A percentile compares a stretch with the other conserved stretches of the same genome.
phyloP scores from a whole-genome alignment of 2,888 invertebrate species.

The Andricus curvator region DNA sequence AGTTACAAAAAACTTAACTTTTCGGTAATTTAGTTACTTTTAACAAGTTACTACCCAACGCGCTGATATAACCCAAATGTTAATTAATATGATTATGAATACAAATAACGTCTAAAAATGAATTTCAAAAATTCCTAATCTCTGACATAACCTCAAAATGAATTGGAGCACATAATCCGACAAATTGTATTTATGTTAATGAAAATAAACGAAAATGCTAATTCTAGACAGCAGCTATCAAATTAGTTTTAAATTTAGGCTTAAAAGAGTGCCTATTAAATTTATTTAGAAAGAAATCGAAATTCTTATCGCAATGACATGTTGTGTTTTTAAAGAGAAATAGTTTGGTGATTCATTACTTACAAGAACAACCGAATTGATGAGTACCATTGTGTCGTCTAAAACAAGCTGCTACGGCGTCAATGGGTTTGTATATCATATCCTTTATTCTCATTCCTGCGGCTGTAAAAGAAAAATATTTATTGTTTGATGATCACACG shows the following conservation, averaged over 20 bases:
- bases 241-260: background rate
- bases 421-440: conserved; percentile 88
- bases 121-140: too few species aligned
- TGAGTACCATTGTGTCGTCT: conserved; percentile 95
- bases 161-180: background rate
- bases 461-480: conserved; percentile 73
- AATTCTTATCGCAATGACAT: background rate
- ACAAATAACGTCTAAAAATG: background rate
- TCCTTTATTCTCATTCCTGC: conserved; percentile 84
- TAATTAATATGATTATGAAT: background rate
- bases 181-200: background rate
- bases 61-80: too few species aligned
- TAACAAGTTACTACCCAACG: too few species aligned
- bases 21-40: too few species aligned
- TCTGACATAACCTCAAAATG: conserved; percentile 1
- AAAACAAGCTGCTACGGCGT: conserved; percentile 89
- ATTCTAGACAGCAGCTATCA: background rate
- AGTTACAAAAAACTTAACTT: too few species aligned
- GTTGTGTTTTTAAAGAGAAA: background rate
- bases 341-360: conserved; percentile 75
- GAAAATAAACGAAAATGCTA: background rate
- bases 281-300: background rate
- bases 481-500: background rate
- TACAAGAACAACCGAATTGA: conserved; percentile 96
- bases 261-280: background rate